Evolutionary conservation across 2,797 vertebrate species (phyloP).

Genomic region (Crypturellus tataupa): DNA sequence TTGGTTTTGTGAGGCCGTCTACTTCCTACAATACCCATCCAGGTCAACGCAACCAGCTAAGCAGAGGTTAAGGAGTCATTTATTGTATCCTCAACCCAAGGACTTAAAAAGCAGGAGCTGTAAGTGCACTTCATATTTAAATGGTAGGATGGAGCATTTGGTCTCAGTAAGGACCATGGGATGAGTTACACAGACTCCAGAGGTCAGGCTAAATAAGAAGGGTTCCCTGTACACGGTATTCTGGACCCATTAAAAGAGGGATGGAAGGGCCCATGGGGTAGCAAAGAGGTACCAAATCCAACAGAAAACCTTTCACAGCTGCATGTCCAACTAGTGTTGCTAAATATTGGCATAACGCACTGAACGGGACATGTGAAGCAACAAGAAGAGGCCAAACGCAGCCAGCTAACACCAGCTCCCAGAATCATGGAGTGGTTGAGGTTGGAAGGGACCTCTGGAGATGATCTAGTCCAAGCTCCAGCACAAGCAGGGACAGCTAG

Average conservation of each 20-base stretch:
- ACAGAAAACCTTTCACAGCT: background rate
- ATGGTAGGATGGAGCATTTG: background rate
- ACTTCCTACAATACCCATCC: background rate
- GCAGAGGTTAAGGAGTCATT: background rate
- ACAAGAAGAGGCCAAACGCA: background rate
- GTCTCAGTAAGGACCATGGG: background rate
- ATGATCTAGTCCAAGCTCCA: no score
- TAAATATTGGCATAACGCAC: background rate
- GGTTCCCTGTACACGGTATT: background rate
- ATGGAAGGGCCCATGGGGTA: background rate
- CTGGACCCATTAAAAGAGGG: background rate
- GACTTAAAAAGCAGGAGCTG: background rate
- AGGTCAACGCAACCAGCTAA: background rate
- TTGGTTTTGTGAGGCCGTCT: background rate
- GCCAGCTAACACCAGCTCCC: background rate
- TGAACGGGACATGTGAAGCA: background rate
- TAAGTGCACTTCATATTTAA: fast-evolving
- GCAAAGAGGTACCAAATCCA: background rate
- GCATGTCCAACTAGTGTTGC: background rate
- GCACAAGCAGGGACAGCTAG: no score
- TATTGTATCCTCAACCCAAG: background rate
- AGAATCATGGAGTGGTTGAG: no score
- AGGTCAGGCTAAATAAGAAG: background rate
- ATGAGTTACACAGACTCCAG: background rate
- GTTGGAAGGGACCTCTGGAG: no score